phyloP scores from a whole-genome alignment of 2,888 invertebrate species.

The Harpalus rubripes region DNA sequence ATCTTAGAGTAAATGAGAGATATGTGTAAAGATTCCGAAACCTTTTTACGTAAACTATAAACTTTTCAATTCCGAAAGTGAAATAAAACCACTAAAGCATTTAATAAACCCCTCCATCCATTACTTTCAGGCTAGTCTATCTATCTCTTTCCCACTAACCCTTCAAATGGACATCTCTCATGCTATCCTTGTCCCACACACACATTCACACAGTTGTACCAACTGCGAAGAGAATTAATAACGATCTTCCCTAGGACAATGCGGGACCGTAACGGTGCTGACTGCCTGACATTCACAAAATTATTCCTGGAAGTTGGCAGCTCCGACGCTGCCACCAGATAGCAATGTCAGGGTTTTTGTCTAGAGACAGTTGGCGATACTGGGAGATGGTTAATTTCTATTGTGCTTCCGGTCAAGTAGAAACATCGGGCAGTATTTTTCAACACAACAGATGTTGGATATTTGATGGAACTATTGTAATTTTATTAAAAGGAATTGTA shows the following conservation, averaged over 20 bases:
- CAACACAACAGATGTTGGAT: no score
- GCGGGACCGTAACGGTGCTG: conserved; percentile 27
- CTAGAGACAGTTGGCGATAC: conserved; percentile 34
- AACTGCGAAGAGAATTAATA: conserved; percentile 44
- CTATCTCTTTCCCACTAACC: conserved; percentile 38
- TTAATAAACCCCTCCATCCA: conserved; percentile 39
- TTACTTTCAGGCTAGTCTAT: conserved; percentile 8
- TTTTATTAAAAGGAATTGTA: no score
- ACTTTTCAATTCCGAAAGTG: conserved; percentile 6
- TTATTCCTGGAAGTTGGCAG: conserved; percentile 43
- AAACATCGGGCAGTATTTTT: neutral
- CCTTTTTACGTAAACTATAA: conserved; percentile 1
- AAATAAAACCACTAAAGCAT: conserved; percentile 36
- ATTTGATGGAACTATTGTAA: no score
- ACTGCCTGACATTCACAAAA: conserved; percentile 37
- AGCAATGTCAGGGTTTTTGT: conserved; percentile 45
- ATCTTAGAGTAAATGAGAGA: neutral
- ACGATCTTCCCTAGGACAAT: conserved; percentile 45
- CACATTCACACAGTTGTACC: conserved; percentile 40
- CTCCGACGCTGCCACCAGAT: conserved; percentile 35
- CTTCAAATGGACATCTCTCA: neutral
- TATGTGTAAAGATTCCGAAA: neutral
- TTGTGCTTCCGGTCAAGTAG: conserved; percentile 15
- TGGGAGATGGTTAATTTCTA: conserved; percentile 39
- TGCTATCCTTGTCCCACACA: conserved; percentile 10